Base-by-base conservation (phyloP, 2,113 vertebrate species). In the Chaenogobius annularis region DNA sequence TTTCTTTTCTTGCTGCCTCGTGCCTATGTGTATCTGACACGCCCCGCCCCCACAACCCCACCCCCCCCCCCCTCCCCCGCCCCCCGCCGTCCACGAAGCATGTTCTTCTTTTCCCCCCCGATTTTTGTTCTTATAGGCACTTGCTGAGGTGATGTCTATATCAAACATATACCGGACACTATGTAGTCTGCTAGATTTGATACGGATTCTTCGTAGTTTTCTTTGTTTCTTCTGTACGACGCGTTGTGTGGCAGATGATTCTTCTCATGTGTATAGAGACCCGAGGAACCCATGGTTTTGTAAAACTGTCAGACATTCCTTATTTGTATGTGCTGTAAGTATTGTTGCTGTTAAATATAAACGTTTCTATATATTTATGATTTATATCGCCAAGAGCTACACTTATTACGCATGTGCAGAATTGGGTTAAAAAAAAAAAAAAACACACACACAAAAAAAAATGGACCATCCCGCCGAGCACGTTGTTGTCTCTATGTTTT, bases 121-220 rank as follows among this genome's bases (percentile, higher is more conserved):
- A 31, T 22, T 70, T 40, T 10, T 46, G 46, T 83, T 65, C 44
- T 85, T 97, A 96, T 98, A 98, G 97, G 95, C 97, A 97, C 95
- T 96, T 96, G 96, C 96, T 96, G 93, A 96, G 95, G 96, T 97
- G 94, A 97, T 97, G 98, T 97, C 97, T 98, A 98, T 97, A 98
- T 96, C 96, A 94, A 95, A 95, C 96, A 96, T 97, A 98, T 96
- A 96, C 95, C 95, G 97, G 98, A 99, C 98, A 99, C 98, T 99
- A 96, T 98, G 98, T 98, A 98, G 98, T 98, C 97, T 98, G 96
- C 93, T 98, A 98, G 97, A 96, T 98, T 99, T 99, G 97, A 98
- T 98, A 98, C 96, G 94, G 94, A 98, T 96, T 94, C 95, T 96
- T 94, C 95, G 95, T 98, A 96, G 96, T 96, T 88, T 92, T 93